These are phyloP conservation scores for Papilio demoleus DNA, from an alignment of 2,888 invertebrate genomes.

Conservation along the genomic window DNA sequence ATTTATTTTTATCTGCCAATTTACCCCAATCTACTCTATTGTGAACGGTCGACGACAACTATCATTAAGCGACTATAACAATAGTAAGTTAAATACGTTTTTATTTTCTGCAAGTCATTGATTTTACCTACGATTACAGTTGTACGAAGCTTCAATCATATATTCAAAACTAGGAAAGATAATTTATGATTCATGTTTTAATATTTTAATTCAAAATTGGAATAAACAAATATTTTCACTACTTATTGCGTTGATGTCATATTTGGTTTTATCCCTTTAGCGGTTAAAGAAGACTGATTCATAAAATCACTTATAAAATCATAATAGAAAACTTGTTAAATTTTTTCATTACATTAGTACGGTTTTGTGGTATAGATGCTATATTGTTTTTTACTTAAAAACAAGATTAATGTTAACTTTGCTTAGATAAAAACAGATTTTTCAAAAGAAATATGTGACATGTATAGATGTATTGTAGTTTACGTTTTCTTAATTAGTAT, in stretches of 20 bases:
- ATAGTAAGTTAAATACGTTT: conserved; percentile 38
- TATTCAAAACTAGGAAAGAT: not conserved
- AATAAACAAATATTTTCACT: not conserved
- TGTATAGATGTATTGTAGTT: no score
- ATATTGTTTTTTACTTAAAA: no score
- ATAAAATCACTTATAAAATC: not conserved
- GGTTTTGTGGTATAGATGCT: not conserved
- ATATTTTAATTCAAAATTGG: not conserved
- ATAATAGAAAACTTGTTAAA: not conserved
- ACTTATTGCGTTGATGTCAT: not conserved
- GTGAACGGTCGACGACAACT: conserved; percentile 68
- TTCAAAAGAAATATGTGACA: no score
- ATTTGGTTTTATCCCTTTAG: not conserved
- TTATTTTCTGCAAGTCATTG: not conserved
- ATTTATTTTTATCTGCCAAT: conserved; percentile 81
- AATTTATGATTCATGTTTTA: no score
- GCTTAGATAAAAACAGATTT: no score
- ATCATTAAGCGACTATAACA: conserved; percentile 54
- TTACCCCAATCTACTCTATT: conserved; percentile 78
- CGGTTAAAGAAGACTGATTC: not conserved
- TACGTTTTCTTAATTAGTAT: no score
- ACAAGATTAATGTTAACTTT: no score
- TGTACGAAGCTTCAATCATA: not conserved
- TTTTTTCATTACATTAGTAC: not conserved
- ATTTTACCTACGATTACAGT: not conserved